phyloP scores from a whole-genome alignment of 2,888 invertebrate genomes.

The Apodemia hepburni region DNA sequence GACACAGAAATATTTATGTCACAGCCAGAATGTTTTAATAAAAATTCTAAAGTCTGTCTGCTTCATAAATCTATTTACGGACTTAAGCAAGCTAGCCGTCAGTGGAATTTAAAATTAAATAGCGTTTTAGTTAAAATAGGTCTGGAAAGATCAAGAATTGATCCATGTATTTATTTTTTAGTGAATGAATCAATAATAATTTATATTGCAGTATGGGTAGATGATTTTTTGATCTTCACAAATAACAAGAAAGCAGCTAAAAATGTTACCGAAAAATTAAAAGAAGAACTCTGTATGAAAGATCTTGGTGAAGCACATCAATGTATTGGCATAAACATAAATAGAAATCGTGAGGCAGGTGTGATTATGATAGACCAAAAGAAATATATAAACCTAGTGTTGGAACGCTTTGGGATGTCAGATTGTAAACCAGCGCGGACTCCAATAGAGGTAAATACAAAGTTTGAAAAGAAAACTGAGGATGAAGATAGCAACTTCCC shows the following conservation, averaged over 20 bases:
- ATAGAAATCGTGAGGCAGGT: no score
- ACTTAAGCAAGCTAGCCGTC: slow-evolving; percentile 9
- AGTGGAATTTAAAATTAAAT: slow-evolving; percentile 2
- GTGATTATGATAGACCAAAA: no score
- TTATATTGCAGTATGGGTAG: slow-evolving; percentile 17
- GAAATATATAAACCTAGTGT: no score
- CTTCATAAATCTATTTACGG: slow-evolving; percentile 6
- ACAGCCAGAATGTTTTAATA: neutral
- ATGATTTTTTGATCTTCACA: slow-evolving; percentile 15
- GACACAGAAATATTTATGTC: no score
- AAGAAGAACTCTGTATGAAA: neutral
- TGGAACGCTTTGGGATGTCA: no score
- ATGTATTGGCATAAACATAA: no score
- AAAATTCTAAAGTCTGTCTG: neutral
- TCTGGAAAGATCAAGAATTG: slow-evolving; percentile 14
- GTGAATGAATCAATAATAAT: neutral
- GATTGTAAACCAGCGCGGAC: no score
- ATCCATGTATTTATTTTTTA: slow-evolving; percentile 13
- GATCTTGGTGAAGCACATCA: no score
- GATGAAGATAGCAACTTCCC: no score
- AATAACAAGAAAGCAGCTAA: neutral
- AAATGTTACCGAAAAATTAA: neutral
- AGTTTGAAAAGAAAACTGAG: no score
- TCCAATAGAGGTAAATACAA: no score
- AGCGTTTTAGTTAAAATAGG: slow-evolving; percentile 2